Percentiles rank a stretch among this genome's conserved stretches.
phyloP scores from a whole-genome alignment of 2,888 invertebrate genomes.

The Ecdyonurus torrentis region DNA sequence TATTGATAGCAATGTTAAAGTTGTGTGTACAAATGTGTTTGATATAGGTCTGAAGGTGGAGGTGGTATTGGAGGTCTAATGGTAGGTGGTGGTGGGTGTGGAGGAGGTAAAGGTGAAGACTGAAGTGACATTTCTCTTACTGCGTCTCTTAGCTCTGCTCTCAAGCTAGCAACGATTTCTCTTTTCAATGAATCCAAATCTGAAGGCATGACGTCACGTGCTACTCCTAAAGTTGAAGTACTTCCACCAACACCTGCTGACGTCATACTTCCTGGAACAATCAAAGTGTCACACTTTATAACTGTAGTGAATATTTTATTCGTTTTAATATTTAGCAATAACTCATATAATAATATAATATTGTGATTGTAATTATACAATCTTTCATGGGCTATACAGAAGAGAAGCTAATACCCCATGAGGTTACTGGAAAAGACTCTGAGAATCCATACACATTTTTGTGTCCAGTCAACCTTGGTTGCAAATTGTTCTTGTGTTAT shows the following conservation, averaged over 20 bases:
- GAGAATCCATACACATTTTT: too few species aligned
- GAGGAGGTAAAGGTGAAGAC: background rate
- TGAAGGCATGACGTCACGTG: conserved; percentile 15
- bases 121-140: conserved; percentile 15
- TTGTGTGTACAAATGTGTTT: conserved; percentile 11
- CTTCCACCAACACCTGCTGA: background rate
- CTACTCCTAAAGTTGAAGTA: background rate
- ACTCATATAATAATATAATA: too few species aligned
- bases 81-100: conserved; percentile 1
- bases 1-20: conserved; percentile 1
- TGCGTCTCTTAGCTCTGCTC: conserved; percentile 17
- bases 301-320: too few species aligned
- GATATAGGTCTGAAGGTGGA: conserved; percentile 9
- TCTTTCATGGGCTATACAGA: too few species aligned
- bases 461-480: too few species aligned
- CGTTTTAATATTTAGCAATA: too few species aligned
- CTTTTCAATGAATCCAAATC: conserved; percentile 22
- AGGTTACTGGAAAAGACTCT: too few species aligned
- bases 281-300: too few species aligned
- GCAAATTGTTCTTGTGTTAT: too few species aligned
- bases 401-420: too few species aligned
- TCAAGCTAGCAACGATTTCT: conserved; percentile 21
- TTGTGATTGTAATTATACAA: too few species aligned
- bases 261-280: background rate
- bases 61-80: conserved; percentile 1